A percentile compares a stretch with the other conserved stretches of the same genome.
phyloP scores from a whole-genome alignment of 2,888 invertebrate genomes.

The Machimus rusticus region DNA sequence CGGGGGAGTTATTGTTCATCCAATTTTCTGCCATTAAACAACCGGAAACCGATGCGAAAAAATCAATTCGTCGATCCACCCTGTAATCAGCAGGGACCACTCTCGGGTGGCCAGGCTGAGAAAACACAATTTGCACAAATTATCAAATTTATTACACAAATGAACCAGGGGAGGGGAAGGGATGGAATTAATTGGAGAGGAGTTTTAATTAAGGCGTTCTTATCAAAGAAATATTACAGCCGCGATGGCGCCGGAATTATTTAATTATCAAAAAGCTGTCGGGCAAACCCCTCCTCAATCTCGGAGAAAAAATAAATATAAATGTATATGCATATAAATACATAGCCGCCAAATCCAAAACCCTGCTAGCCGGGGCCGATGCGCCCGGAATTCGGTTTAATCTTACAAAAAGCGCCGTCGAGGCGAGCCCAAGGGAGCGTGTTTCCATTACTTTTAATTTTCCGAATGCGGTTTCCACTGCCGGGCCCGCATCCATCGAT shows the following conservation, averaged over 20 bases:
- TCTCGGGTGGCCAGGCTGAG: not conserved
- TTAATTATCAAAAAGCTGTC: slow-evolving; percentile 24
- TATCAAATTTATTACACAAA: slow-evolving; percentile 30
- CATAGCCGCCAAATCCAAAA: not conserved
- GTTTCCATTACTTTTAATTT: slow-evolving; percentile 20
- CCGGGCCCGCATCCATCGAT: slow-evolving; percentile 14
- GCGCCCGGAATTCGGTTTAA: not conserved
- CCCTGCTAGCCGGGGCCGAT: not conserved
- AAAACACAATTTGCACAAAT: slow-evolving; percentile 34
- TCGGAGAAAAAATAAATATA: not conserved
- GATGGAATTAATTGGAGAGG: slow-evolving; percentile 5
- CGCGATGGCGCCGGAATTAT: not conserved
- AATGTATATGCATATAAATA: not conserved
- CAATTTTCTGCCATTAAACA: slow-evolving; percentile 29
- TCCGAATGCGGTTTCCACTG: slow-evolving; percentile 8
- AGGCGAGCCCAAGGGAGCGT: slow-evolving; percentile 17
- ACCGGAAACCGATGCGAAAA: slow-evolving; percentile 18
- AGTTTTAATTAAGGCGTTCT: slow-evolving; percentile 22
- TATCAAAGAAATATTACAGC: slow-evolving; percentile 21
- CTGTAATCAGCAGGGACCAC: not conserved
- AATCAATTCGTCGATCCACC: slow-evolving; percentile 9
- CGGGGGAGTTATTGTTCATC: slow-evolving; percentile 24
- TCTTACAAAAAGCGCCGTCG: not conserved
- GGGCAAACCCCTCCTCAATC: not conserved
- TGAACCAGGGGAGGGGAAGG: not conserved